Evolutionary conservation across 2,797 vertebrate genomes (phyloP), one percentile per base, ranked within the genome.

Genomic region (Neosilurus hyrtlii): DNA sequence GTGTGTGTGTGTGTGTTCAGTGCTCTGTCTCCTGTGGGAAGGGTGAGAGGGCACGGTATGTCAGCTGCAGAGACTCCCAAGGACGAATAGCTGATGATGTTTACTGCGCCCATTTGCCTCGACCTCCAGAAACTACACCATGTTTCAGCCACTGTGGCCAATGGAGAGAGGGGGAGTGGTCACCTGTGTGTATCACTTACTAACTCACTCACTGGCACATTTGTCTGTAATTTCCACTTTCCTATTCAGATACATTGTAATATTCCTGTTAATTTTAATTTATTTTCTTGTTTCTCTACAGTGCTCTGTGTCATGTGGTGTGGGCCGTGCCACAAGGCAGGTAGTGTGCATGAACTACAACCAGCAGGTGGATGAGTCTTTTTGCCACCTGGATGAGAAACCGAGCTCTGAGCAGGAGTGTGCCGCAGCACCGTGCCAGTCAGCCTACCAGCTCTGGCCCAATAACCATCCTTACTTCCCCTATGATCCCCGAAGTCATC

Each of bases 121-220:
- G 96, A 16, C 98, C 98, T 6, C 93, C 96, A 0, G 97, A 98
- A 89, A 85, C 92, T 77, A 93, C 95, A 0, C 86, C 88, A 83
- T 99, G 98, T 86, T 97, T 97, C 90, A 97, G 91, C 89, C 92
- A 95, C 4, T 99, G 98, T 89, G 98, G 97, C 87, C 94, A 96
- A 72, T 99, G 98, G 98, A 96, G 95, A 52, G 92, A 94, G 11
- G 96, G 96, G 83, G 96, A 95, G n/a, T 99, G 97, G 98, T 97
- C 97, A 35, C 90, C 96, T 78, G 98, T 99, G 91, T 95, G 97
- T 96, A 86, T 82, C 71, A 0, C 72, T 76, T 22, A 70, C 65
- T 66, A 26, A 54, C 20, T 85, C 30, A 20, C 24, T 84, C 54
- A 70, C 37, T 78, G n/a, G 43, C 35, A 59, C 61, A 52, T 49